Conservation (phyloP, 2,797 vertebrate genomes). For the Danio choprae region DNA sequence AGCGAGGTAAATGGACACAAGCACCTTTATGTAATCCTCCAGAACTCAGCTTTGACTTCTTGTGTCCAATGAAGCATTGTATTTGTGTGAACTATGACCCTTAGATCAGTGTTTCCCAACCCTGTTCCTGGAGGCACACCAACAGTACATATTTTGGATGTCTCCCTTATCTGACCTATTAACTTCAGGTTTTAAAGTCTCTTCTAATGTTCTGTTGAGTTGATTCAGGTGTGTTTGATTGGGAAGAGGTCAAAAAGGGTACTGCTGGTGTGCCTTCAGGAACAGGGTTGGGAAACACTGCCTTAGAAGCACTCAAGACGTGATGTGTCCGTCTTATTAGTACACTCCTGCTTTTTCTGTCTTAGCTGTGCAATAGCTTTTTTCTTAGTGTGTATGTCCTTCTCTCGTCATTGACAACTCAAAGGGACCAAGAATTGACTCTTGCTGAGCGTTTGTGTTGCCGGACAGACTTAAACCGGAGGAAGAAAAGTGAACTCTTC, state of each 20-base stretch:
- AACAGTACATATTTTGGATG: no score
- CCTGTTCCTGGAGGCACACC: no score
- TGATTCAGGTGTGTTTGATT: no score
- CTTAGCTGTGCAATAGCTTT: constrained; percentile 3
- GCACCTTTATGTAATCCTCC: constrained; percentile 38
- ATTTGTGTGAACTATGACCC: constrained; percentile 35
- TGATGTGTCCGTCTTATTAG: constrained; percentile 26
- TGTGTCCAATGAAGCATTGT: constrained; percentile 45
- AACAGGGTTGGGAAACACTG: no score
- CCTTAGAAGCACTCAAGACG: background rate
- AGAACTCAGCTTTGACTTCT: constrained; percentile 23
- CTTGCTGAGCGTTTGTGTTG: background rate
- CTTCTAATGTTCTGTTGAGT: no score
- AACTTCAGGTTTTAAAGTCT: no score
- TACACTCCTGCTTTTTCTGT: constrained; percentile 22
- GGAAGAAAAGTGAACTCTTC: constrained; percentile 4
- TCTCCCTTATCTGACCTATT: no score
- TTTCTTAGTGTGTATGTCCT: constrained; percentile 15
- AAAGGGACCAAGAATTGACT: constrained; percentile 37
- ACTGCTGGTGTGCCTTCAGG: no score
- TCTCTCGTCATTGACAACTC: constrained; percentile 17
- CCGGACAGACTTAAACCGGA: constrained; percentile 31
- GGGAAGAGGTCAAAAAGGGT: no score
- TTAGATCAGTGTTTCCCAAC: constrained; percentile 3
- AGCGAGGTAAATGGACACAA: constrained; percentile 39